These are phyloP conservation scores for Torymus tubicola DNA, from an alignment of 2,888 invertebrate genomes.

Conservation along the genomic window DNA sequence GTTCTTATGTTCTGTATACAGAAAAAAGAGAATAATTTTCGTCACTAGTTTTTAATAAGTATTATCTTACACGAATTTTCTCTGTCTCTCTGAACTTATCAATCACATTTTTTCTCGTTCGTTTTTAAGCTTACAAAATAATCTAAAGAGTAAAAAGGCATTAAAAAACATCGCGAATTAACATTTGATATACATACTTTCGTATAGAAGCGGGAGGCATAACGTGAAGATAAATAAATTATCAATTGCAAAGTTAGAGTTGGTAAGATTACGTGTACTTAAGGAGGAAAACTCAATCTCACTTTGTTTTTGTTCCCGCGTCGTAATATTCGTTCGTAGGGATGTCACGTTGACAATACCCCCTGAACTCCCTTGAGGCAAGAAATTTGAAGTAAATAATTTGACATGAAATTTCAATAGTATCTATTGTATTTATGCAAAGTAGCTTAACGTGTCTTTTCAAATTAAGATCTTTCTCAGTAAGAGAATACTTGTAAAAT, in stretches of 20 bases:
- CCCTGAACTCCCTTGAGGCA: slow-evolving; percentile 53
- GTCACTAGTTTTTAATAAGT: slow-evolving; percentile 48
- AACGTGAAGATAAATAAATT: slow-evolving; percentile 3
- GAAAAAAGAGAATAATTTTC: slow-evolving; percentile 33
- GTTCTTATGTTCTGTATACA: slow-evolving; percentile 17
- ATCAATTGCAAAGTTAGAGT: slow-evolving; percentile 14
- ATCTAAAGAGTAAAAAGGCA: slow-evolving; percentile 38
- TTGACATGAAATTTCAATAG: slow-evolving; percentile 10
- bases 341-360: slow-evolving; percentile 60
- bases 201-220: slow-evolving; percentile 28
- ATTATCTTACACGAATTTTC: slow-evolving; percentile 49
- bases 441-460: slow-evolving; percentile 13
- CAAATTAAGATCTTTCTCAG: not conserved
- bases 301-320: slow-evolving; percentile 19
- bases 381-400: not conserved
- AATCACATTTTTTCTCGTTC: slow-evolving; percentile 7
- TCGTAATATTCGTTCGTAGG: slow-evolving; percentile 61
- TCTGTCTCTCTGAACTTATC: slow-evolving; percentile 25
- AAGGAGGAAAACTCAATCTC: slow-evolving; percentile 43
- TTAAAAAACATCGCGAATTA: slow-evolving; percentile 46
- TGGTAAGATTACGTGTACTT: slow-evolving; percentile 58
- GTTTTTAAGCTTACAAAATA: slow-evolving; percentile 36
- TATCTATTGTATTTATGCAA: slow-evolving; percentile 19
- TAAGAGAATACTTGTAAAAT: slow-evolving; percentile 54
- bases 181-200: slow-evolving; percentile 37